A percentile compares a stretch with the other conserved stretches of the same genome.
Evolutionary conservation across 2,797 vertebrate species (phyloP).

Genomic region (Acridotheres tristis): DNA sequence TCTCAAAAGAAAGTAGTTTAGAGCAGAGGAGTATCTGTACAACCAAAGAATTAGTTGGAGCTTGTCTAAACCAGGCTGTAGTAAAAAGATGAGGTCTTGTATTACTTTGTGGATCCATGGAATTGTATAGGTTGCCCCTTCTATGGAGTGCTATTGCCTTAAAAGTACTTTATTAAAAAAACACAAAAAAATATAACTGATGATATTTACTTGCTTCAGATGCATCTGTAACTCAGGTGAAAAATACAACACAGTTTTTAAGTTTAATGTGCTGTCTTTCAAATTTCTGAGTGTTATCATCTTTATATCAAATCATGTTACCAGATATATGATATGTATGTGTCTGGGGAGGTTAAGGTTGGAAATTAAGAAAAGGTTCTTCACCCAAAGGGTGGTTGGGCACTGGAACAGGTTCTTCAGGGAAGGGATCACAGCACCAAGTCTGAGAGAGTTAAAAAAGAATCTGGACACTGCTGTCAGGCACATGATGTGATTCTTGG

Average conservation of each 20-base stretch:
- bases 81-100: background rate
- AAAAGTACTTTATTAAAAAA: background rate
- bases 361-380: background rate
- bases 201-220: background rate
- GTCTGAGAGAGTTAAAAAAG: background rate
- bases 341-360: background rate
- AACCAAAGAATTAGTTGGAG: background rate
- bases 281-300: background rate
- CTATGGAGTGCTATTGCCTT: fast-evolving
- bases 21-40: background rate
- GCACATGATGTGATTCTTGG: background rate
- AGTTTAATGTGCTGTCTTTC: background rate
- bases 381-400: background rate
- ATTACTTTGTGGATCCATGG: background rate
- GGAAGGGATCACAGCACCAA: background rate
- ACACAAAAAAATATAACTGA: background rate
- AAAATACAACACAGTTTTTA: background rate
- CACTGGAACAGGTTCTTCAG: background rate
- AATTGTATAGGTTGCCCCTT: background rate
- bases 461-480: background rate
- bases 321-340: background rate
- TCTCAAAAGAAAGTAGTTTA: background rate
- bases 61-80: background rate
- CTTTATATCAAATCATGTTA: background rate
- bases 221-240: background rate